Evolutionary conservation across 2,113 vertebrate genomes (phyloP).

Genomic region (Galemys pyrenaicus): DNA sequence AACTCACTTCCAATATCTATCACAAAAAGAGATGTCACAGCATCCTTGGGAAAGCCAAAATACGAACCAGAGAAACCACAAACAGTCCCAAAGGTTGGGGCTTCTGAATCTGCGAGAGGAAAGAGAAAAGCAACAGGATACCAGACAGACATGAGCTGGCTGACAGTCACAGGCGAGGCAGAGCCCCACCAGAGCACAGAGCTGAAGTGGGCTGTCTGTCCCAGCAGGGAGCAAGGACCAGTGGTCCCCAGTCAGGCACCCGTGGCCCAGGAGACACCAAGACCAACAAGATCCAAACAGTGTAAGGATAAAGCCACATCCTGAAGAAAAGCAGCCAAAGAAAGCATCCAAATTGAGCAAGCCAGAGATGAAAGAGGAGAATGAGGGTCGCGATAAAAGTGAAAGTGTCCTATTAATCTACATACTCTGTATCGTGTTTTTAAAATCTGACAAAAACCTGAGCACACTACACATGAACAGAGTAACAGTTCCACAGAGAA

Average conservation of each 20-base stretch:
- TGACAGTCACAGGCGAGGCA: neutral
- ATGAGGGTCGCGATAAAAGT: neutral
- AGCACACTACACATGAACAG: neutral
- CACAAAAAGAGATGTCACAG: neutral
- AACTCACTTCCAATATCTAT: neutral
- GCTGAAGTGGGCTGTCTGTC: neutral
- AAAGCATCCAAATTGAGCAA: neutral
- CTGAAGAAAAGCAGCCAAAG: neutral
- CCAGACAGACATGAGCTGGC: neutral
- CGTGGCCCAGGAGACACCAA: neutral
- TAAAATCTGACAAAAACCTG: neutral
- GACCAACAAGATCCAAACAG: neutral
- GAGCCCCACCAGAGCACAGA: neutral
- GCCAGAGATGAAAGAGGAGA: neutral
- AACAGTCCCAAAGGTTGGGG: neutral
- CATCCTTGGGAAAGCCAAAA: neutral
- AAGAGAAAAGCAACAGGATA: neutral
- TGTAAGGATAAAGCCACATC: neutral
- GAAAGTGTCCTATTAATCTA: neutral
- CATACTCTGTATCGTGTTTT: neutral
- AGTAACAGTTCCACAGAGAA: neutral
- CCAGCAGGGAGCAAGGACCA: neutral
- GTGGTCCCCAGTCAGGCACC: neutral
- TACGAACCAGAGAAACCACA: neutral
- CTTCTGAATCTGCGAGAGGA: neutral